phyloP scores from a whole-genome alignment of 2,113 vertebrate genomes.

The Pontoporia blainvillei region DNA sequence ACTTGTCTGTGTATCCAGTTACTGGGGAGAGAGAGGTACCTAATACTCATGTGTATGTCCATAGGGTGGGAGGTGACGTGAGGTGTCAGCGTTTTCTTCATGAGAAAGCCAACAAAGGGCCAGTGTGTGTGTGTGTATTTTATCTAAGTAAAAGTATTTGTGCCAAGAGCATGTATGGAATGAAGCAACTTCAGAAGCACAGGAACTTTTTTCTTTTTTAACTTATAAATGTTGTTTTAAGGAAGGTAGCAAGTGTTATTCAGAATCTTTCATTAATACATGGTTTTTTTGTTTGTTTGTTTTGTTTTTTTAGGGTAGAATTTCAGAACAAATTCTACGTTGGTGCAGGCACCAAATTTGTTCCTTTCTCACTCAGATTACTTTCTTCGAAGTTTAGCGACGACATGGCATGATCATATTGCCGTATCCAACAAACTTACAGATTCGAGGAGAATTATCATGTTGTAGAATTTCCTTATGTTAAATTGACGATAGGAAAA shows the following conservation, averaged over 20 bases:
- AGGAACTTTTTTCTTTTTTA: neutral
- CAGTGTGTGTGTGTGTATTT: fast-evolving
- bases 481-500: conserved; percentile 60
- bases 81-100: neutral
- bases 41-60: fast-evolving
- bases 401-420: conserved; percentile 78
- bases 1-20: neutral
- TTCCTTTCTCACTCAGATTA: conserved; percentile 92
- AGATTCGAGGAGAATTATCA: conserved; percentile 62
- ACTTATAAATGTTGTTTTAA: neutral
- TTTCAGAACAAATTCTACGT: conserved; percentile 98
- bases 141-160: neutral
- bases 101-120: neutral
- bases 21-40: neutral
- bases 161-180: neutral
- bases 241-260: neutral
- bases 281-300: neutral
- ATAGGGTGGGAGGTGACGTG: fast-evolving
- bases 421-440: conserved; percentile 42
- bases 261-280: neutral
- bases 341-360: conserved; percentile 93
- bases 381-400: conserved; percentile 89
- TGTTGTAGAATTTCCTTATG: conserved; percentile 56
- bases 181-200: neutral
- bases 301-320: conserved; percentile 90